Evolutionary conservation across 2,113 vertebrate genomes (phyloP).

Genomic region (Halcyon senegalensis): DNA sequence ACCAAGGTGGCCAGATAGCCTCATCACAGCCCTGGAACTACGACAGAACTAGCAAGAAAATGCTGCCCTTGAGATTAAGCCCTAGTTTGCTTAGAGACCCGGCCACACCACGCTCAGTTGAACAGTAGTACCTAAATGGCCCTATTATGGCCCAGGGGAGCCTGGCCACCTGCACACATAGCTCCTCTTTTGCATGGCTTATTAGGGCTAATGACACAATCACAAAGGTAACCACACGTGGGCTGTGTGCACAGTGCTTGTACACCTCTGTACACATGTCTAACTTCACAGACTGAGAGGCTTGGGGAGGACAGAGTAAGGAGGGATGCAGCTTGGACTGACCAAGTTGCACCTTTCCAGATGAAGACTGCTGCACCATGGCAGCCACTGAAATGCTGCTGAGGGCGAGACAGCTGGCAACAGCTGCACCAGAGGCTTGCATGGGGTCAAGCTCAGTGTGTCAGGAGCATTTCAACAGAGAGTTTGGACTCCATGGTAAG

Average conservation of each 20-base stretch:
- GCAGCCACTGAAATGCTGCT: neutral
- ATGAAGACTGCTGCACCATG: neutral
- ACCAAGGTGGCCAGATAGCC: neutral
- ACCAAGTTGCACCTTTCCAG: neutral
- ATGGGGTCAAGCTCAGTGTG: neutral
- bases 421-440: neutral
- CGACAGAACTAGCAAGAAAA: neutral
- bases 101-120: rapidly evolving
- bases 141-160: neutral
- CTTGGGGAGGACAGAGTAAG: neutral
- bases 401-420: neutral
- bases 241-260: rapidly evolving
- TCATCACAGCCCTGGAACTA: neutral
- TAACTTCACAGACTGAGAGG: neutral
- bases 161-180: neutral
- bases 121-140: rapidly evolving
- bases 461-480: rapidly evolving
- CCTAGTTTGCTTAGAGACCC: neutral
- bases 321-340: neutral
- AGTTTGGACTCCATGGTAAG: neutral
- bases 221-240: rapidly evolving
- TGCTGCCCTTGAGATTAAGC: neutral
- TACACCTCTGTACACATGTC: too few species aligned
- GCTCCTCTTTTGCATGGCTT: neutral
- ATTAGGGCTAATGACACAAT: neutral